Percentiles rank a stretch among this genome's conserved stretches.
These are phyloP conservation scores for Circaetus gallicus DNA, from an alignment of 2,113 vertebrate species.

Conservation along the genomic window DNA sequence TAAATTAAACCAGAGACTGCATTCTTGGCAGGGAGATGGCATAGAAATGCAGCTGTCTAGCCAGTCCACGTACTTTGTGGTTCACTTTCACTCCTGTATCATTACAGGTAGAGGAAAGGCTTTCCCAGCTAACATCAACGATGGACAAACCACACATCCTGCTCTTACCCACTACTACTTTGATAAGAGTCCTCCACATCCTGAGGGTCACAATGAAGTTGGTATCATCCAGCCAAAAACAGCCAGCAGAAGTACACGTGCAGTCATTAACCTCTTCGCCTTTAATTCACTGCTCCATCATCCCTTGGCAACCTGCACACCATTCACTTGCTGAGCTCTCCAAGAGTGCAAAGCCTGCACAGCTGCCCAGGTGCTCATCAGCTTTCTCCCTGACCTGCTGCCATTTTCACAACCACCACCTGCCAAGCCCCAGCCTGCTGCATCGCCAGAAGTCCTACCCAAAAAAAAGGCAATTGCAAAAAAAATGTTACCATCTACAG, in stretches of 20 bases:
- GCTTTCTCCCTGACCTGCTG: not conserved
- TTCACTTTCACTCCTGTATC: not conserved
- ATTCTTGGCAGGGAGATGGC: not conserved
- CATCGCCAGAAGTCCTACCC: not conserved
- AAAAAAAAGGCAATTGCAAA: not conserved
- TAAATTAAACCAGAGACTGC: not conserved
- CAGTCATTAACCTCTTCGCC: not conserved
- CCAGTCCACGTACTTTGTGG: not conserved
- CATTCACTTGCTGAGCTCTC: not conserved
- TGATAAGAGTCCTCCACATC: not conserved
- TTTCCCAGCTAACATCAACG: fast-evolving
- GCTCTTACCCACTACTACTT: not conserved
- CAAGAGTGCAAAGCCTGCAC: not conserved
- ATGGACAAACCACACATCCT: not conserved
- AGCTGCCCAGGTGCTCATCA: not conserved
- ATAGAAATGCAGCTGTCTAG: not conserved
- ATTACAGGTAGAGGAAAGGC: not conserved
- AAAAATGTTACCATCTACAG: not conserved
- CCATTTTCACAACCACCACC: not conserved
- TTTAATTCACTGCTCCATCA: not conserved
- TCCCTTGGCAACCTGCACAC: not conserved
- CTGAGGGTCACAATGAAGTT: not conserved
- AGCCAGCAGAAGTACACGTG: not conserved
- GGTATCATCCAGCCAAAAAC: not conserved
- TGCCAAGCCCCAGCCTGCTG: not conserved